Evolutionary conservation across 2,888 invertebrate species (phyloP).

Genomic region (Eupithecia centaureata): DNA sequence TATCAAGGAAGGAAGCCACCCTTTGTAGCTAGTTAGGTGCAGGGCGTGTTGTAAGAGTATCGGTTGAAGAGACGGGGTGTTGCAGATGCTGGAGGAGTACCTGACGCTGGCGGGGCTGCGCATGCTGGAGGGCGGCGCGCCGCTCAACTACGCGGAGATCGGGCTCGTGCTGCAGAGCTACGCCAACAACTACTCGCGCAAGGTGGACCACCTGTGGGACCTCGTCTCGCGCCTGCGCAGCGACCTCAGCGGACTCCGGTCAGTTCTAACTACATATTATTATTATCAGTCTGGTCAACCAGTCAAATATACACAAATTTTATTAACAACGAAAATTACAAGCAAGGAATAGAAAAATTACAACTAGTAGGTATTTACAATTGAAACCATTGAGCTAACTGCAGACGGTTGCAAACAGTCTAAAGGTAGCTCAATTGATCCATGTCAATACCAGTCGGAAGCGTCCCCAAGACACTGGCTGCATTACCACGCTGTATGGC

Average conservation of each 20-base stretch:
- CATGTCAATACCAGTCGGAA: too few relatives aligned
- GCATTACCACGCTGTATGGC: too few relatives aligned
- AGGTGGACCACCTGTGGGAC: slow-evolving; percentile 86
- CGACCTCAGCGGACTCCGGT: neutral
- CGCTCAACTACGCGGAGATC: slow-evolving; percentile 86
- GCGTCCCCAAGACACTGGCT: too few relatives aligned
- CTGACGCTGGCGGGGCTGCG: slow-evolving; percentile 79
- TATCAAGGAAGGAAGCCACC: too few relatives aligned
- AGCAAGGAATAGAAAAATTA: too few relatives aligned
- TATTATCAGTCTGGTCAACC: neutral
- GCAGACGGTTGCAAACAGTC: too few relatives aligned
- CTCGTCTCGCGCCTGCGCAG: neutral
- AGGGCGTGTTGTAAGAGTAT: neutral
- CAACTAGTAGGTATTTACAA: too few relatives aligned
- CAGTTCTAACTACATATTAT: slow-evolving; percentile 1
- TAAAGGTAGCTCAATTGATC: too few relatives aligned
- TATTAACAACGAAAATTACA: too few relatives aligned
- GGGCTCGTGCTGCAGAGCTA: slow-evolving; percentile 91
- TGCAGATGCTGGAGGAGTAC: slow-evolving; percentile 83
- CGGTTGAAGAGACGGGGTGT: neutral
- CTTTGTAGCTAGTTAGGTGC: too few relatives aligned
- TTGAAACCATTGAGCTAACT: too few relatives aligned
- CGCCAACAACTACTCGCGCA: slow-evolving; percentile 87
- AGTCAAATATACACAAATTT: too few relatives aligned
- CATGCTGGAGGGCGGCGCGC: slow-evolving; percentile 54